Base-by-base conservation (phyloP, 1,140 invertebrate genomes). In the Palaemon carinicauda region DNA sequence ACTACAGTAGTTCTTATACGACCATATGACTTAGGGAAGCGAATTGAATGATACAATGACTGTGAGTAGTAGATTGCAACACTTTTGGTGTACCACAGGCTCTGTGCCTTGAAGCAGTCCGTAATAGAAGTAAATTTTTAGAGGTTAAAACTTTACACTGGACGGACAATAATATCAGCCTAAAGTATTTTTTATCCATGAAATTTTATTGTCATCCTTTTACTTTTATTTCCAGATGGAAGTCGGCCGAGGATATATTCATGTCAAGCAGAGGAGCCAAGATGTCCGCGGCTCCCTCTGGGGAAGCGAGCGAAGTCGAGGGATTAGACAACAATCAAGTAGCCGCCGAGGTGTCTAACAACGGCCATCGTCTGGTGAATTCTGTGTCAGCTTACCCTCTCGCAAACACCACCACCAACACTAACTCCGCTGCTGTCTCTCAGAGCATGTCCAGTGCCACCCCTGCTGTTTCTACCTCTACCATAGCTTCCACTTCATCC, bases 321-420 rank as follows among this genome's bases (percentile, higher is more conserved):
- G 73, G 27, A 75, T 27, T 17, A 21, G 51, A 31, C 24, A 56
- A 56, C 29, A 54, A 74, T 84, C 73, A 53, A 33, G 53, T n/a
- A n/a, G n/a, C 54, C n/a, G 51, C 31, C 65, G 71, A 84, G 73
- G 82, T 60, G 50, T 51, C 75, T 17, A 73, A 60, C 60, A 86
- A 80, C 65, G 52, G 60, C 65, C 41, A 73, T 41, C 83, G 83
- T 78, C 54, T 86, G 78, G 83, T 86, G 65, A 79, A 77, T 60
- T 86, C 83, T 56, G 83, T 86, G 75, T 86, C 83, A 17, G 83
- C 83, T 31, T 86, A 86, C 50, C 83, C 83, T 69, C 60, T 86
- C 19, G 65, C 77, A 31, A 86, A 52, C 77, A 86, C 83, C 75
- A 85, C 10, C 56, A 60, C 56, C n/a, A 69, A 86, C 83, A n/a